phyloP scores from a whole-genome alignment of 2,888 invertebrate genomes.

The Lochmaea capreae region DNA sequence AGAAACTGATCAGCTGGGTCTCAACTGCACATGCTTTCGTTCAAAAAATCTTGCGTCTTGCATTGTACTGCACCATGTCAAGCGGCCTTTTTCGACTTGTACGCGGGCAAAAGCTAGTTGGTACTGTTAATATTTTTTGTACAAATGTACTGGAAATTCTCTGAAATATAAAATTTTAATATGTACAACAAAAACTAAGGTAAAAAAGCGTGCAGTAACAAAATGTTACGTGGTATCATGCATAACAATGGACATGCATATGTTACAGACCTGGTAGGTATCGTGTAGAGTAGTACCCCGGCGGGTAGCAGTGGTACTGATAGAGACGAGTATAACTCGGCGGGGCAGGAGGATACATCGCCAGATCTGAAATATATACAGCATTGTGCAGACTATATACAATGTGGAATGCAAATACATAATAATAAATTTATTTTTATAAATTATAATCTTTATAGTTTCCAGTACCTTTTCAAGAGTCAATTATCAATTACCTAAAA shows the following conservation, averaged over 20 bases:
- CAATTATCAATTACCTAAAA: too few relatives aligned
- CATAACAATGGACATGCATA: conserved; percentile 52
- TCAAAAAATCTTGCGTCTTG: too few relatives aligned
- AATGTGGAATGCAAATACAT: conserved; percentile 34
- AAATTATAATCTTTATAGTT: too few relatives aligned
- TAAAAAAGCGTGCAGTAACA: conserved; percentile 23
- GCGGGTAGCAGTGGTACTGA: conserved; percentile 71
- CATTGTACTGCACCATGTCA: too few relatives aligned
- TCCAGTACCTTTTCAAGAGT: too few relatives aligned
- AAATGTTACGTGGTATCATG: conserved; percentile 29
- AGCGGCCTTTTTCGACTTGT: too few relatives aligned
- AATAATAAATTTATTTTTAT: neutral
- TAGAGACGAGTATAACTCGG: conserved; percentile 73
- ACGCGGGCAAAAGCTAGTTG: too few relatives aligned
- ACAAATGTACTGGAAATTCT: too few relatives aligned
- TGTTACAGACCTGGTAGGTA: conserved; percentile 62
- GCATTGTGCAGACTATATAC: conserved; percentile 50
- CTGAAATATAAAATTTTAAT: conserved; percentile 3
- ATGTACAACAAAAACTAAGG: conserved; percentile 8
- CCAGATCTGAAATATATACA: conserved; percentile 71
- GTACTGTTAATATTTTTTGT: too few relatives aligned
- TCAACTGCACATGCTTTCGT: too few relatives aligned
- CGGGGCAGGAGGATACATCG: conserved; percentile 68
- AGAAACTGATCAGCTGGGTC: too few relatives aligned
- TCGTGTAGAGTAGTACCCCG: conserved; percentile 61